phyloP scores from a whole-genome alignment of 2,797 vertebrate species.

The Gouania willdenowi region DNA sequence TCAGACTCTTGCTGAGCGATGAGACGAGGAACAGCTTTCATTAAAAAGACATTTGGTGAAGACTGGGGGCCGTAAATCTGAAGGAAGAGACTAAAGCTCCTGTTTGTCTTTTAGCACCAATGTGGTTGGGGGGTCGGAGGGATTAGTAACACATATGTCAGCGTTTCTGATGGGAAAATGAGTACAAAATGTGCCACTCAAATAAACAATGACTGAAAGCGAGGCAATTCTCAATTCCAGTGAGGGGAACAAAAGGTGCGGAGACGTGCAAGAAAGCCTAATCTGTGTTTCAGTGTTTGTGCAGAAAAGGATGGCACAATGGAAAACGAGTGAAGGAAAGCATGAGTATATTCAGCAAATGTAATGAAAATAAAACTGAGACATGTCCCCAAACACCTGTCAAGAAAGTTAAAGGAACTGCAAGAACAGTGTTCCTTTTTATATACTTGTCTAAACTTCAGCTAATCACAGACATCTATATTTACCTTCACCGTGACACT shows the following conservation, averaged over 20 bases:
- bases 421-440: no score
- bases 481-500: no score
- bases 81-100: conserved; percentile 36
- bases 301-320: no score
- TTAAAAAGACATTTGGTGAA: conserved; percentile 71
- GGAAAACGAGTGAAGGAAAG: conserved; percentile 6
- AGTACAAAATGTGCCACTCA: conserved; percentile 33
- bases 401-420: conserved; percentile 27
- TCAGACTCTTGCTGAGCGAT: conserved; percentile 59
- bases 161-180: conserved; percentile 33
- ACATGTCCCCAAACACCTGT: conserved; percentile 30
- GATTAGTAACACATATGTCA: conserved; percentile 43
- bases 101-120: conserved; percentile 46
- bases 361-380: conserved; percentile 36
- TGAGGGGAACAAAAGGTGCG: conserved; percentile 39
- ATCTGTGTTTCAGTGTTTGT: no score
- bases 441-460: no score
- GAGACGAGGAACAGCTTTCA: conserved; percentile 62
- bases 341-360: conserved; percentile 39
- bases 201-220: conserved; percentile 33
- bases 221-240: conserved; percentile 38
- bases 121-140: neutral
- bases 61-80: conserved; percentile 52
- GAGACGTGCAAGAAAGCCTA: neutral
- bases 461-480: no score